A percentile compares a stretch with the other conserved stretches of the same genome.
These are phyloP conservation scores for Ariopsis seemanni DNA, from an alignment of 2,113 vertebrate genomes.

Conservation along the genomic window DNA sequence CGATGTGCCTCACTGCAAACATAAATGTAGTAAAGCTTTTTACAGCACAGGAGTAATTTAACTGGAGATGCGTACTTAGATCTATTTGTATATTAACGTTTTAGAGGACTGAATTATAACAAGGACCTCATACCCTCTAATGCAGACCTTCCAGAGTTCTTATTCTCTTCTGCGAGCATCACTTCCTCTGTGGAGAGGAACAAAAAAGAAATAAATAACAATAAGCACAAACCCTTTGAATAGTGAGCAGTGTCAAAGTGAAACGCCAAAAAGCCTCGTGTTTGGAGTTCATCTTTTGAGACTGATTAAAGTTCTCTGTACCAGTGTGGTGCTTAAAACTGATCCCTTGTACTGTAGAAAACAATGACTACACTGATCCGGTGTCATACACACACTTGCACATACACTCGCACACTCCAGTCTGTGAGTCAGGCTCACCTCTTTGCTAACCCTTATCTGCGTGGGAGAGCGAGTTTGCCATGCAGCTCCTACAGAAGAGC, in stretches of 20 bases:
- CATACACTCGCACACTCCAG: constrained; percentile 58
- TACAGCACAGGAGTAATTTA: constrained; percentile 1
- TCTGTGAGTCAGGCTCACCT: constrained; percentile 77
- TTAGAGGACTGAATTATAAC: background rate
- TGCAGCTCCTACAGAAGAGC: constrained; percentile 34
- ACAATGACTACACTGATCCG: constrained; percentile 42
- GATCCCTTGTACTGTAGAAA: constrained; percentile 21
- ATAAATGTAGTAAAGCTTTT: constrained; percentile 23
- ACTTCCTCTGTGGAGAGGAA: constrained; percentile 86
- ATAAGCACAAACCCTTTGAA: background rate
- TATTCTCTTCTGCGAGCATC: constrained; percentile 98
- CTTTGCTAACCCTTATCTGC: constrained; percentile 69
- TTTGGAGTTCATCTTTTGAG: constrained; percentile 6
- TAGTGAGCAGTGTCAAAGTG: constrained; percentile 11
- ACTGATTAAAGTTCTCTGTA: constrained; percentile 23
- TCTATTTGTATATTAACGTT: background rate
- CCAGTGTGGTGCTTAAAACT: constrained; percentile 8
- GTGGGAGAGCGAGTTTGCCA: constrained; percentile 66
- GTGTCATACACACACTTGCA: constrained; percentile 56
- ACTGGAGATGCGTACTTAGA: background rate
- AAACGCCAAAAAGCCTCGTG: constrained; percentile 15
- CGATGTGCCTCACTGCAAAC: background rate
- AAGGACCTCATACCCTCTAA: constrained; percentile 86
- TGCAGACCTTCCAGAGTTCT: constrained; percentile 91
- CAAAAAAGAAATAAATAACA: constrained; percentile 15